Conservation (phyloP, 2,113 vertebrate species). For the Upupa epops region DNA sequence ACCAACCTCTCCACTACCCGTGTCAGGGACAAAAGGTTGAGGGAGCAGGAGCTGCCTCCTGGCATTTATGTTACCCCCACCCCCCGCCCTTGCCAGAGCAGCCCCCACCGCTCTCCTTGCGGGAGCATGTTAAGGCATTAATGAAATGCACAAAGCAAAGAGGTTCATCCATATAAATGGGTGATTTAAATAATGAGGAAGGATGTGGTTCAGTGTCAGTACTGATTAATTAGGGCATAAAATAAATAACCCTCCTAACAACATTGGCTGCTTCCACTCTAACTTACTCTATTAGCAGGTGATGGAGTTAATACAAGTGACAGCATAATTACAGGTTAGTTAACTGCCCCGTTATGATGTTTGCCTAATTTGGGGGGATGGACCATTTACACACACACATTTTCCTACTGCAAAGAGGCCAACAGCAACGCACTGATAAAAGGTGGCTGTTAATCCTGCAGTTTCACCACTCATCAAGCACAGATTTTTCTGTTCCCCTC, state of each 20-base stretch:
- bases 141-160: slow-evolving; percentile 86
- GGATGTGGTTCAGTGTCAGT: slow-evolving; percentile 90
- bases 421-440: not conserved
- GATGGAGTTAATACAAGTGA: slow-evolving; percentile 79
- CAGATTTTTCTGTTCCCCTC: not conserved
- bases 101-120: slow-evolving; percentile 72
- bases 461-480: not conserved
- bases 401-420: not conserved
- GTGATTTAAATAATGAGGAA: slow-evolving; percentile 94
- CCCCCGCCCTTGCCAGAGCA: slow-evolving; percentile 59
- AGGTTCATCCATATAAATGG: slow-evolving; percentile 87
- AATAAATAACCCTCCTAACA: slow-evolving; percentile 82
- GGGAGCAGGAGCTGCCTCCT: not conserved
- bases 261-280: slow-evolving; percentile 72
- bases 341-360: slow-evolving; percentile 57
- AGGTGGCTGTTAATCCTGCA: not conserved
- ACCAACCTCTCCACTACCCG: not conserved
- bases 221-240: slow-evolving; percentile 94
- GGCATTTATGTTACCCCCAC: slow-evolving; percentile 71
- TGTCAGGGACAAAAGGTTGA: not conserved
- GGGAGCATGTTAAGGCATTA: slow-evolving; percentile 87
- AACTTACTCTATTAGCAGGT: slow-evolving; percentile 76
- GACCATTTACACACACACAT: not conserved
- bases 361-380: slow-evolving; percentile 43
- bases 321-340: slow-evolving; percentile 80